Conservation (phyloP, 2,797 vertebrate genomes). For the Gobionotothen gibberifrons region DNA sequence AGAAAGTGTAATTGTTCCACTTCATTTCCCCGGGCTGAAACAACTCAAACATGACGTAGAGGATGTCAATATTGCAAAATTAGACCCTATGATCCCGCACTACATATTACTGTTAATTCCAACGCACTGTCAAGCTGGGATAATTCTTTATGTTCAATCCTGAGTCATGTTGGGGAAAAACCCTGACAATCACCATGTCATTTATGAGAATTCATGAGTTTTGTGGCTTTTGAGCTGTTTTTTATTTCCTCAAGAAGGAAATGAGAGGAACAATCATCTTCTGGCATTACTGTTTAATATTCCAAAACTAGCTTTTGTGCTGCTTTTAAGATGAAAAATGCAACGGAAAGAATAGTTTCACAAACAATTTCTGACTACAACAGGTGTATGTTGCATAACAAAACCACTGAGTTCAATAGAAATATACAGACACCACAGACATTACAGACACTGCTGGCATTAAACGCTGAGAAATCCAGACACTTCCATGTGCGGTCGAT, state of each 20-base stretch:
- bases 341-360: neutral
- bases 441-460: neutral
- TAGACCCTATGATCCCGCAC: neutral
- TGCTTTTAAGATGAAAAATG: neutral
- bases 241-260: neutral
- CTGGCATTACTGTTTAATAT: neutral
- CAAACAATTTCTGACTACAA: neutral
- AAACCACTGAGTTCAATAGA: neutral
- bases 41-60: neutral
- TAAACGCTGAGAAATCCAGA: conserved; percentile 26
- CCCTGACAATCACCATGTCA: neutral
- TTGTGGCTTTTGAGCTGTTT: conserved; percentile 13
- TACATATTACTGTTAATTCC: neutral
- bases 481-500: conserved; percentile 33
- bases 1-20: neutral
- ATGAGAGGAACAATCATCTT: neutral
- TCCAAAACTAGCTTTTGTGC: neutral
- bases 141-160: neutral
- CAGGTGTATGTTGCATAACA: neutral
- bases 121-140: neutral
- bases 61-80: neutral
- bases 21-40: neutral
- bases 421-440: neutral
- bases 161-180: neutral
- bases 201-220: neutral